Evolutionary conservation across 2,797 vertebrate genomes (phyloP).

Genomic region (Silurus lanzhouensis): DNA sequence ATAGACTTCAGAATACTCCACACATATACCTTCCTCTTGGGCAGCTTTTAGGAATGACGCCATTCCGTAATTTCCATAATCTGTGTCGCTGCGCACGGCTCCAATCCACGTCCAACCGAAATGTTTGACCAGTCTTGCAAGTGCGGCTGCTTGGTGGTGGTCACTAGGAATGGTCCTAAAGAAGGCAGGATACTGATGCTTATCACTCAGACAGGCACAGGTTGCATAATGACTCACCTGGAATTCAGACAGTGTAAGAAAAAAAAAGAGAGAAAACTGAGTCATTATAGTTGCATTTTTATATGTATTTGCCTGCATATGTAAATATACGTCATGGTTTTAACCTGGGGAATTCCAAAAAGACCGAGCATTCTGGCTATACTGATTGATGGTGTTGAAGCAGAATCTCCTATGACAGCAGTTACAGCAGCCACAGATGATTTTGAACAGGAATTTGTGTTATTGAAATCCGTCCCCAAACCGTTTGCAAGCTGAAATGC

Average conservation of each 20-base stretch:
- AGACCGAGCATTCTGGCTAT: constrained; percentile 63
- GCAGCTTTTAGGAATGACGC: constrained; percentile 51
- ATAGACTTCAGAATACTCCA: constrained; percentile 54
- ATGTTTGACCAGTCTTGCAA: constrained; percentile 62
- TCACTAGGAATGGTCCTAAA: constrained; percentile 67
- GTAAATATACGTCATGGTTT: neutral
- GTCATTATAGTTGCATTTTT: neutral
- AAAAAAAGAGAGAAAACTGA: neutral
- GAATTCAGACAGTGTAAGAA: neutral
- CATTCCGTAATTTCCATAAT: constrained; percentile 56
- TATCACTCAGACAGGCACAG: constrained; percentile 44
- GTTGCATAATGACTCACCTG: constrained; percentile 44
- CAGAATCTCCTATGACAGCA: constrained; percentile 38
- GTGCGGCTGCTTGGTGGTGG: constrained; percentile 65
- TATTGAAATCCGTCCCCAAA: neutral
- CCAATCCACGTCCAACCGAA: constrained; percentile 58
- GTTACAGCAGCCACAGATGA: constrained; percentile 13
- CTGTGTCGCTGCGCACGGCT: constrained; percentile 46
- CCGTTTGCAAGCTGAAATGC: constrained; percentile 42
- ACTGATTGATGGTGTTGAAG: constrained; percentile 65
- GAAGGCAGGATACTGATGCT: constrained; percentile 34
- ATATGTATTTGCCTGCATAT: too few species aligned
- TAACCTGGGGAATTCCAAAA: constrained; percentile 68
- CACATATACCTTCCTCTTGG: constrained; percentile 52
- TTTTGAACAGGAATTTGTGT: constrained; percentile 18